Evolutionary conservation across 2,888 invertebrate species (phyloP).

Genomic region (Sacculina carcini): DNA sequence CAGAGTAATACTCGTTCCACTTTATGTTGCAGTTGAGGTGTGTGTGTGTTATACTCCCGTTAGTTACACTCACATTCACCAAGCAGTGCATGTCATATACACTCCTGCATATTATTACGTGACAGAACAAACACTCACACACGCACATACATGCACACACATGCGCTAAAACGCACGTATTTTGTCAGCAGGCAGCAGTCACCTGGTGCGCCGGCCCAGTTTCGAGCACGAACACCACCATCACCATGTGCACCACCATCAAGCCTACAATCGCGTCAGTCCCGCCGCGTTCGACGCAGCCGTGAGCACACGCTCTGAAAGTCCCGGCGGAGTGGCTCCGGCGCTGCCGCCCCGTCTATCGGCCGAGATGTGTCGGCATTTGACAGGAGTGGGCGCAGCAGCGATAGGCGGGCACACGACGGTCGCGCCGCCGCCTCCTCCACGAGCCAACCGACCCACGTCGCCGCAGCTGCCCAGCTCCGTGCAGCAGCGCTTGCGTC

Average conservation of each 20-base stretch:
- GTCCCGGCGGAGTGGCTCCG: slow-evolving; percentile 45
- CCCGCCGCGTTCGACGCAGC: slow-evolving; percentile 58
- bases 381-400: too few relatives aligned
- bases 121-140: too few relatives aligned
- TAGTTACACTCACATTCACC: too few relatives aligned
- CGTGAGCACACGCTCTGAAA: slow-evolving; percentile 54
- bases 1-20: too few relatives aligned
- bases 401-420: too few relatives aligned
- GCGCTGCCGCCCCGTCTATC: slow-evolving; percentile 7
- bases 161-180: too few relatives aligned
- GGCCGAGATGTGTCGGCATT: neutral
- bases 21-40: too few relatives aligned
- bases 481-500: slow-evolving; percentile 41
- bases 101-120: too few relatives aligned
- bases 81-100: too few relatives aligned
- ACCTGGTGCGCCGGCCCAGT: slow-evolving; percentile 56
- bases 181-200: slow-evolving; percentile 33
- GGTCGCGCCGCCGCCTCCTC: slow-evolving; percentile 22
- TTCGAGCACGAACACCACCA: slow-evolving; percentile 47
- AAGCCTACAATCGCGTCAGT: slow-evolving; percentile 35
- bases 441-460: neutral
- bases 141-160: too few relatives aligned
- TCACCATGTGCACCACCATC: too few relatives aligned
- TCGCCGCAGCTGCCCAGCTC: slow-evolving; percentile 27
- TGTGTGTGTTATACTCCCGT: too few relatives aligned